Evolutionary conservation across 2,888 invertebrate species (phyloP).

Genomic region (Xestia sexstrigata): DNA sequence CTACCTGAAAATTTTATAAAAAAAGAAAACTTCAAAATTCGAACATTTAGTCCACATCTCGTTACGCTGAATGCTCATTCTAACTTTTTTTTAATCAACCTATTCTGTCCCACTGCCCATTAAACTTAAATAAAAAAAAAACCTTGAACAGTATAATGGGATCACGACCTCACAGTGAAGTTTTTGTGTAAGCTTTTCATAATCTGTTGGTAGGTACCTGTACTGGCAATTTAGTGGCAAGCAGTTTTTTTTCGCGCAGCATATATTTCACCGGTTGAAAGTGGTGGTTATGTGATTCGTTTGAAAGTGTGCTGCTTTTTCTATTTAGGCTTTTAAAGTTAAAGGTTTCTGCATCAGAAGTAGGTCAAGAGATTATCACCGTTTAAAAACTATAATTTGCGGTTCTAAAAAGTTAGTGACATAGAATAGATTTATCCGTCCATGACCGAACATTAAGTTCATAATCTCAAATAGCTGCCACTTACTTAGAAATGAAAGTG

Average conservation of each 20-base stretch:
- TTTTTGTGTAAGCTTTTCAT: background rate
- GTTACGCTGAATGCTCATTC: background rate
- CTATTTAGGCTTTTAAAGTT: background rate
- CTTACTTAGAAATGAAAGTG: background rate
- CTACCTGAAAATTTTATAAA: background rate
- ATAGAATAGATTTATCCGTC: too few species aligned
- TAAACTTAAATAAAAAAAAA: conserved; percentile 1
- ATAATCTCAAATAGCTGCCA: too few species aligned
- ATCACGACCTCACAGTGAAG: background rate
- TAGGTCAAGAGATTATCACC: background rate
- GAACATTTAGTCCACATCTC: background rate
- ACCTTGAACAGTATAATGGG: background rate
- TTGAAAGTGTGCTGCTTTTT: background rate
- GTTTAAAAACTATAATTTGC: too few species aligned
- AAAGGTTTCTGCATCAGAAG: background rate
- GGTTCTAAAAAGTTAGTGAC: too few species aligned
- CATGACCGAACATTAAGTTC: too few species aligned
- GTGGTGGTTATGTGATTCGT: background rate
- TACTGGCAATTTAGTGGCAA: background rate
- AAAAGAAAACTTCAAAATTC: background rate
- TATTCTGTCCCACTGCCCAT: too few species aligned
- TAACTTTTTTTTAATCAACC: too few species aligned
- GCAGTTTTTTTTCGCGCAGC: background rate
- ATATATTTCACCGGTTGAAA: background rate
- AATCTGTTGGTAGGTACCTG: background rate